These are phyloP conservation scores for Geophilus truncorum DNA, from an alignment of 2,888 invertebrate species.

Conservation along the genomic window DNA sequence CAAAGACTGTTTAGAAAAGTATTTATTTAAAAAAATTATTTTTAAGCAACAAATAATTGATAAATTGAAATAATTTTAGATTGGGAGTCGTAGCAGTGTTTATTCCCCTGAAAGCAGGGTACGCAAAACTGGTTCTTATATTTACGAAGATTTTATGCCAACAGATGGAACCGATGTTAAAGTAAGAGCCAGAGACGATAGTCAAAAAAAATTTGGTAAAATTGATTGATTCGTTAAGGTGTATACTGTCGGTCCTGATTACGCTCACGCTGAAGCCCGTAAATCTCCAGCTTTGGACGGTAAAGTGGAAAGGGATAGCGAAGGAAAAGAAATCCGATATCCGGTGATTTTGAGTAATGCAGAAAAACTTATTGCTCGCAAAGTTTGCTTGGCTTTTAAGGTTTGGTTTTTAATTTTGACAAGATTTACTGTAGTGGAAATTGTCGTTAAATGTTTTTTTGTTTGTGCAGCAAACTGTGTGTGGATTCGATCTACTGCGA, in stretches of 20 bases:
- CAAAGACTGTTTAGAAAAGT: conserved; percentile 97
- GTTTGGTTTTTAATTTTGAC: too few species aligned
- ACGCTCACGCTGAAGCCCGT: conserved; percentile 98
- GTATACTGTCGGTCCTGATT: conserved; percentile 98
- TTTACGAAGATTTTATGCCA: conserved; percentile 99
- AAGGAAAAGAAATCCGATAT: conserved; percentile 94
- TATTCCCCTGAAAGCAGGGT: conserved; percentile 96
- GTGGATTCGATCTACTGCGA: conserved; percentile 94
- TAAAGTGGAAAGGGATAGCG: conserved; percentile 95
- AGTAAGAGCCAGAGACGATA: conserved; percentile 51
- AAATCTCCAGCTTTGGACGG: conserved; percentile 98
- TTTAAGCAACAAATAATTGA: too few species aligned
- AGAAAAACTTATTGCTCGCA: conserved; percentile 95
- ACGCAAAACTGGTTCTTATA: conserved; percentile 93
- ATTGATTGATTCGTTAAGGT: too few species aligned
- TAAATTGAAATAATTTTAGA: too few species aligned
- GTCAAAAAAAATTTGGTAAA: too few species aligned
- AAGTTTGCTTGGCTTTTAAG: conserved; percentile 91
- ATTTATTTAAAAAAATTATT: too few species aligned
- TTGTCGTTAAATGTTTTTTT: too few species aligned
- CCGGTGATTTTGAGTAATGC: conserved; percentile 96
- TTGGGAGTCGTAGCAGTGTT: conserved; percentile 96
- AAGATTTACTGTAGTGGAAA: too few species aligned
- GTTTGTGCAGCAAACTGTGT: conserved; percentile 84
- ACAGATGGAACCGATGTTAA: conserved; percentile 87